Conservation (phyloP, 1,140 invertebrate genomes). For the Micrasema minimum region DNA sequence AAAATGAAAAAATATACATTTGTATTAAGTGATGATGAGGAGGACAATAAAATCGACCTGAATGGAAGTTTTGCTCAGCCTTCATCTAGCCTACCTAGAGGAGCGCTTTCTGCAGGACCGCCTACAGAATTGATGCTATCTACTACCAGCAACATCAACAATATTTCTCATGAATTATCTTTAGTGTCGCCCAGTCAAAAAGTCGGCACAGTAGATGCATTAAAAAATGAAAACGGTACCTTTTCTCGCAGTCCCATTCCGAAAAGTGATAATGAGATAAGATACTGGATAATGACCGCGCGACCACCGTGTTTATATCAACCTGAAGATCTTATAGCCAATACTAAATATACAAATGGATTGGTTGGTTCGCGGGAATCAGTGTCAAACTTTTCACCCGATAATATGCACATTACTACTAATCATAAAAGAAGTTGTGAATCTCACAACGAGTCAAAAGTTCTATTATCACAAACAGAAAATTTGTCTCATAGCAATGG, state of each 20-base stretch:
- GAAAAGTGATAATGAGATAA: constrained; percentile 44
- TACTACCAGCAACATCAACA: neutral
- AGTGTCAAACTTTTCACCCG: neutral
- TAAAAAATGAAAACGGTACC: constrained; percentile 3
- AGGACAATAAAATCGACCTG: constrained; percentile 7
- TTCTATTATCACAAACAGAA: neutral
- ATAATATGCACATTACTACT: neutral
- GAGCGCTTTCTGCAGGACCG: constrained; percentile 10
- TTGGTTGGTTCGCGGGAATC: neutral
- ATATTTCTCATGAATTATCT: constrained; percentile 25
- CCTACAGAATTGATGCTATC: constrained; percentile 6
- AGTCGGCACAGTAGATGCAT: neutral
- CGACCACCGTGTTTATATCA: constrained; percentile 41
- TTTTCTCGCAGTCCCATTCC: constrained; percentile 19
- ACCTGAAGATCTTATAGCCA: neutral
- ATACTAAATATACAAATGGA: neutral
- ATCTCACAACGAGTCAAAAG: neutral
- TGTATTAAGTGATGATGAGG: constrained; percentile 40
- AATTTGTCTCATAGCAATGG: too few species aligned
- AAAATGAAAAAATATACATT: constrained; percentile 38
- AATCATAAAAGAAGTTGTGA: neutral
- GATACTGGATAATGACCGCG: constrained; percentile 36
- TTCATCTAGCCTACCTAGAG: constrained; percentile 9
- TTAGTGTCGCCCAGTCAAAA: constrained; percentile 1
- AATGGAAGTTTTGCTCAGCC: neutral